phyloP scores from a whole-genome alignment of 2,888 invertebrate genomes.

The Keiferia lycopersicella region DNA sequence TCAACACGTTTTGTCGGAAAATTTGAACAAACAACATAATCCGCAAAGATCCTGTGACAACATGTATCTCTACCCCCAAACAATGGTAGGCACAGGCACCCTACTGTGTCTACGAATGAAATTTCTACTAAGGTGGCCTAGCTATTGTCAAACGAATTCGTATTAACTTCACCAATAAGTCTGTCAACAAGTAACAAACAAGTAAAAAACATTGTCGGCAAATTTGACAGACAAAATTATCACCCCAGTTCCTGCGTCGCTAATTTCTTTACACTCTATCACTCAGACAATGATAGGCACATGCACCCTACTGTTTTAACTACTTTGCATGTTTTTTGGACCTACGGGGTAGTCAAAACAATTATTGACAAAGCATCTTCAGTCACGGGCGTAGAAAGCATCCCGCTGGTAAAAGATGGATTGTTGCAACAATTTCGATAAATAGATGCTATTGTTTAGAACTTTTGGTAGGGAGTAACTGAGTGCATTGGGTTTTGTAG shows the following conservation, averaged over 20 bases:
- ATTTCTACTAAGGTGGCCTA: too few relatives aligned
- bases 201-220: neutral
- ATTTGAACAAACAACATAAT: slow-evolving; percentile 12
- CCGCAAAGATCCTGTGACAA: neutral
- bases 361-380: neutral
- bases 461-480: neutral
- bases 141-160: too few relatives aligned
- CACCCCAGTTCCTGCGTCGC: neutral
- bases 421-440: neutral
- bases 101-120: neutral
- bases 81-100: neutral
- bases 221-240: slow-evolving; percentile 8
- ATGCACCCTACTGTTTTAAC: neutral
- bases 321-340: neutral
- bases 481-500: neutral
- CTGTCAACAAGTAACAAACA: too few relatives aligned
- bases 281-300: neutral
- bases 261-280: neutral
- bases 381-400: neutral
- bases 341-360: neutral
- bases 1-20: neutral
- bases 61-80: neutral
- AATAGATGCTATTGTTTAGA: slow-evolving; percentile 2
- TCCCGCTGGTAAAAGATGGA: slow-evolving; percentile 4
- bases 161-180: too few relatives aligned